Conservation (phyloP, 2,113 vertebrate species). For the Cyanoderma ruficeps region DNA sequence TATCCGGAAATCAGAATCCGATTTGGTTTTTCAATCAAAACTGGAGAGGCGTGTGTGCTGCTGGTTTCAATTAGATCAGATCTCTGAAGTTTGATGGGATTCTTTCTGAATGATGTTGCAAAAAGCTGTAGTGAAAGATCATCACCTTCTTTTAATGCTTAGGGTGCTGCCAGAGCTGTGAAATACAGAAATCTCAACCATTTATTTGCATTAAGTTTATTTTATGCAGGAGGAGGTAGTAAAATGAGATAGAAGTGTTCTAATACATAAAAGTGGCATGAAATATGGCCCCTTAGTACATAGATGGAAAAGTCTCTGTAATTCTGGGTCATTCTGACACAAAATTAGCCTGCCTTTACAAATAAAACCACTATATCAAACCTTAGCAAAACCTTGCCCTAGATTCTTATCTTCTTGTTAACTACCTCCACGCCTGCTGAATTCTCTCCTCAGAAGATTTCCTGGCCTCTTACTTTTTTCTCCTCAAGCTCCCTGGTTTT, state of each 20-base stretch:
- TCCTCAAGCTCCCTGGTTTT: neutral
- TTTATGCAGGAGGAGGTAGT: neutral
- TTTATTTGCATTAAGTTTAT: neutral
- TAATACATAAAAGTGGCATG: neutral
- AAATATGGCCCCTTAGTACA: constrained; percentile 2
- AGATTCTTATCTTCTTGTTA: constrained; percentile 35
- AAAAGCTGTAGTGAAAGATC: neutral
- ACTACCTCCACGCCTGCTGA: neutral
- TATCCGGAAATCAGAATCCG: neutral
- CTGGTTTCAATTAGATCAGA: neutral
- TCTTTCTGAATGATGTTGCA: neutral
- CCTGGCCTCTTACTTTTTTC: neutral
- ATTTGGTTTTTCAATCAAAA: neutral
- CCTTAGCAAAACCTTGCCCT: neutral
- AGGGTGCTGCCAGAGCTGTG: neutral
- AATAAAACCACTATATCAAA: constrained; percentile 26
- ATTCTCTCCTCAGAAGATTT: neutral
- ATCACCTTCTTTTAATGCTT: neutral
- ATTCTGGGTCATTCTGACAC: constrained; percentile 64
- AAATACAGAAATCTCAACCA: neutral
- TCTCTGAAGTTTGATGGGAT: neutral
- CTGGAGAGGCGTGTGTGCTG: neutral
- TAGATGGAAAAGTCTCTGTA: constrained; percentile 31
- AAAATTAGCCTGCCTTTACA: constrained; percentile 31
- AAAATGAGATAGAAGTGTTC: neutral